A percentile compares a stretch with the other conserved stretches of the same genome.
phyloP scores from a whole-genome alignment of 2,797 vertebrate genomes.

The Gymnoscopelus microlampas region DNA sequence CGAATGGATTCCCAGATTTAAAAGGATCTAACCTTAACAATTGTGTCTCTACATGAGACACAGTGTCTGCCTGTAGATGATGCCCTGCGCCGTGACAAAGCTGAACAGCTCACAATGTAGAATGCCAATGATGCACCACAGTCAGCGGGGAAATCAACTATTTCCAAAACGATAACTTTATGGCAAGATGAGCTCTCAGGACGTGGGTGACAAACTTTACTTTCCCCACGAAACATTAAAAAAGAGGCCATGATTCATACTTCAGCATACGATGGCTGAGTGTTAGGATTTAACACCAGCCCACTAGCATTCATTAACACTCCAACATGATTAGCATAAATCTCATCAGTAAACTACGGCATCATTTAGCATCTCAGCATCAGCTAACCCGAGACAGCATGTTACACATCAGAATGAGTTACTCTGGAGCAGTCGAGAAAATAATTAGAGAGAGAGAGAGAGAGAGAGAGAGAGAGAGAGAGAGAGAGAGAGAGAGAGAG shows the following conservation, averaged over 20 bases:
- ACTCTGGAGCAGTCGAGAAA: slow-evolving; percentile 36
- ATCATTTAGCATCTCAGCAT: slow-evolving; percentile 64
- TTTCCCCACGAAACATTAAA: background rate
- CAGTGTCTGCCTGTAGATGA: too few relatives aligned
- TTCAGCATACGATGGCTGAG: background rate
- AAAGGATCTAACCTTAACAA: too few relatives aligned
- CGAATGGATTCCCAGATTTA: too few relatives aligned
- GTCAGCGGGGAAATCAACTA: too few relatives aligned
- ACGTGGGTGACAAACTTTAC: background rate
- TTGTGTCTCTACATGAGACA: too few relatives aligned
- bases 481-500: background rate
- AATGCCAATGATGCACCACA: too few relatives aligned
- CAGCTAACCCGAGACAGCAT: slow-evolving; percentile 47
- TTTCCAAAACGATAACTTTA: too few relatives aligned
- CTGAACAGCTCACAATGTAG: too few relatives aligned
- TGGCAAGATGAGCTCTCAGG: background rate
- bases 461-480: slow-evolving; percentile 6
- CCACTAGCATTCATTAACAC: slow-evolving; percentile 54
- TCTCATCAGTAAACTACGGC: slow-evolving; percentile 52
- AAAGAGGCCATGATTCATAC: slow-evolving; percentile 1
- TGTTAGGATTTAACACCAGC: slow-evolving; percentile 49
- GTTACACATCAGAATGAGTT: slow-evolving; percentile 42
- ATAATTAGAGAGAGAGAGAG: slow-evolving; percentile 39
- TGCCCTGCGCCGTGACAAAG: too few relatives aligned
- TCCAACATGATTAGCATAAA: slow-evolving; percentile 41